Conservation (phyloP, 2,797 vertebrate genomes). For the Hemibagrus guttatus region DNA sequence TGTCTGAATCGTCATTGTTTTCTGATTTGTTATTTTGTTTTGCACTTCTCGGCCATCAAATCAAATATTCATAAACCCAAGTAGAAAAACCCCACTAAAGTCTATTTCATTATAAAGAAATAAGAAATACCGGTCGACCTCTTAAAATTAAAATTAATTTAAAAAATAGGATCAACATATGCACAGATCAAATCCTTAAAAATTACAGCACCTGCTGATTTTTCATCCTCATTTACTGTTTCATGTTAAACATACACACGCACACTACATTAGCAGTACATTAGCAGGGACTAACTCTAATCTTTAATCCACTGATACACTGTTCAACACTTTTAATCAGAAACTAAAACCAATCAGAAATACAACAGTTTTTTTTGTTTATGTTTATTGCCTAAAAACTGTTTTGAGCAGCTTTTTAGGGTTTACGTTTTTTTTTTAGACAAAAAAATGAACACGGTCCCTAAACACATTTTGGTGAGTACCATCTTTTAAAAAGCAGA, state of each 20-base stretch:
- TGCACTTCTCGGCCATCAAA: neutral
- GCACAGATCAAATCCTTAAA: neutral
- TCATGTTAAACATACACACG: neutral
- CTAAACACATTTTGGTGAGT: neutral
- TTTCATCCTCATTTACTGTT: neutral
- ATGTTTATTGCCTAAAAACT: neutral
- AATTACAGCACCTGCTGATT: neutral
- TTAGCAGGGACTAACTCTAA: neutral
- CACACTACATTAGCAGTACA: neutral
- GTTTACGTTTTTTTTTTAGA: neutral
- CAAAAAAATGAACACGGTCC: no score
- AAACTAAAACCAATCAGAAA: neutral
- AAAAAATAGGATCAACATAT: neutral
- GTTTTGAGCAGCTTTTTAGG: neutral
- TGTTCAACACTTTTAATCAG: neutral
- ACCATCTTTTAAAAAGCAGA: neutral
- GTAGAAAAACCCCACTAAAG: neutral
- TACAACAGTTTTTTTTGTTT: neutral
- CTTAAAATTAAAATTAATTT: neutral
- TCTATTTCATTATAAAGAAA: neutral
- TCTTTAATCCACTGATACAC: neutral
- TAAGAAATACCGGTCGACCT: neutral
- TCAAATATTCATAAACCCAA: neutral
- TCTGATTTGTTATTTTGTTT: no score
- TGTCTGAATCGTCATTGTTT: no score